These are phyloP conservation scores for Chirona hameri DNA, from an alignment of 2,888 invertebrate species.

Conservation along the genomic window DNA sequence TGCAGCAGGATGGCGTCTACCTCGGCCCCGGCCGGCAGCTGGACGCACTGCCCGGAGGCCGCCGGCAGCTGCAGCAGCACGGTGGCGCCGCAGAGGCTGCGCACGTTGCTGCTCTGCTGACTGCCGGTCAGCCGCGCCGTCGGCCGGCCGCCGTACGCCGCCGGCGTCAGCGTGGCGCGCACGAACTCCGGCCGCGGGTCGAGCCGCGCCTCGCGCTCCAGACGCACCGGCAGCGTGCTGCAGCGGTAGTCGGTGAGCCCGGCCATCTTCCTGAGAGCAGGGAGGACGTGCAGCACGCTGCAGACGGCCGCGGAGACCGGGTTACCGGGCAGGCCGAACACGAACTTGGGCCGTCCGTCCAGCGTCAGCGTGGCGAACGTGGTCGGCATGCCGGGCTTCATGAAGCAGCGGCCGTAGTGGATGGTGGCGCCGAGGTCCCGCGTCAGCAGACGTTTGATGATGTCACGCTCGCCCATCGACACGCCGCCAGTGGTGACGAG, in stretches of 20 bases:
- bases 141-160: slow-evolving; percentile 52
- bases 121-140: slow-evolving; percentile 54
- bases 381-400: slow-evolving; percentile 98
- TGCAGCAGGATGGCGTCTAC: slow-evolving; percentile 40
- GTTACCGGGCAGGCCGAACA: slow-evolving; percentile 88
- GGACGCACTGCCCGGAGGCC: slow-evolving; percentile 43
- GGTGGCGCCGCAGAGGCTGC: slow-evolving; percentile 74
- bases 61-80: slow-evolving; percentile 69
- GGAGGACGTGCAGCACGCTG: slow-evolving; percentile 76
- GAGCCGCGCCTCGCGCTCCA: slow-evolving; percentile 48
- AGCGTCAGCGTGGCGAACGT: slow-evolving; percentile 79
- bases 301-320: slow-evolving; percentile 94
- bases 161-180: slow-evolving; percentile 59
- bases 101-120: slow-evolving; percentile 82
- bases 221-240: slow-evolving; percentile 49
- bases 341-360: slow-evolving; percentile 60
- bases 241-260: slow-evolving; percentile 51
- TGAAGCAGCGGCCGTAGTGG: slow-evolving; percentile 80
- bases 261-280: slow-evolving; percentile 64
- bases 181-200: slow-evolving; percentile 86
- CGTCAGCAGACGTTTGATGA: slow-evolving; percentile 73
- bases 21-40: slow-evolving; percentile 36
- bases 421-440: slow-evolving; percentile 71
- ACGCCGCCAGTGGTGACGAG: slow-evolving; percentile 92
- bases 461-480: slow-evolving; percentile 96